These are phyloP conservation scores for Ceramica pisi DNA, from an alignment of 2,888 invertebrate genomes.

Conservation along the genomic window DNA sequence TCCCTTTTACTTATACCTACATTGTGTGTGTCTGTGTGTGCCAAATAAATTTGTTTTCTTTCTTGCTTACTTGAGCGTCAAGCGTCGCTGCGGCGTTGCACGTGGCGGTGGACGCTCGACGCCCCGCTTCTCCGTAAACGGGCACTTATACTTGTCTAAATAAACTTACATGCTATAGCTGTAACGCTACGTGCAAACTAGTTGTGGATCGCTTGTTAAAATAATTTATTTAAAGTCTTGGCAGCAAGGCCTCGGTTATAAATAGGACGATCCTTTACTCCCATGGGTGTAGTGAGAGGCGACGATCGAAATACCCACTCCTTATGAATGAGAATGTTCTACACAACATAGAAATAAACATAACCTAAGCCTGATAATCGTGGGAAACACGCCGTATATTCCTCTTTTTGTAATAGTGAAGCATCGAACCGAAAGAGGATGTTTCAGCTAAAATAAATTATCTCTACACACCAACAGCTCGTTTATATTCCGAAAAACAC, in stretches of 20 bases:
- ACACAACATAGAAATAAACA: constrained; percentile 12
- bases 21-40: too few relatives aligned
- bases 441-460: constrained; percentile 37
- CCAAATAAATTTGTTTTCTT: too few relatives aligned
- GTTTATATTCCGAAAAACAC: constrained; percentile 35
- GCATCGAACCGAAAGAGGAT: constrained; percentile 22
- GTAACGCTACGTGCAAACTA: constrained; percentile 13
- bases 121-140: too few relatives aligned
- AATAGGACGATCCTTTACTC: constrained; percentile 50
- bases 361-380: neutral
- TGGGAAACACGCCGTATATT: constrained; percentile 16
- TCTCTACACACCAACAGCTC: constrained; percentile 23
- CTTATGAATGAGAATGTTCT: constrained; percentile 20
- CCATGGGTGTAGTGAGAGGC: constrained; percentile 30
- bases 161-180: constrained; percentile 8
- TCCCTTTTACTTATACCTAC: too few relatives aligned
- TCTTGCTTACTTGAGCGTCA: too few relatives aligned
- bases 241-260: constrained; percentile 26
- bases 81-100: too few relatives aligned
- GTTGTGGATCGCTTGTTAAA: constrained; percentile 28
- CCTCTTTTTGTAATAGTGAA: constrained; percentile 18
- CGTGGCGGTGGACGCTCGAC: too few relatives aligned
- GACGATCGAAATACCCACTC: constrained; percentile 22
- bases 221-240: constrained; percentile 42
- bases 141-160: neutral